These are phyloP conservation scores for Nanorana parkeri DNA, from an alignment of 2,113 vertebrate genomes.

Conservation along the genomic window DNA sequence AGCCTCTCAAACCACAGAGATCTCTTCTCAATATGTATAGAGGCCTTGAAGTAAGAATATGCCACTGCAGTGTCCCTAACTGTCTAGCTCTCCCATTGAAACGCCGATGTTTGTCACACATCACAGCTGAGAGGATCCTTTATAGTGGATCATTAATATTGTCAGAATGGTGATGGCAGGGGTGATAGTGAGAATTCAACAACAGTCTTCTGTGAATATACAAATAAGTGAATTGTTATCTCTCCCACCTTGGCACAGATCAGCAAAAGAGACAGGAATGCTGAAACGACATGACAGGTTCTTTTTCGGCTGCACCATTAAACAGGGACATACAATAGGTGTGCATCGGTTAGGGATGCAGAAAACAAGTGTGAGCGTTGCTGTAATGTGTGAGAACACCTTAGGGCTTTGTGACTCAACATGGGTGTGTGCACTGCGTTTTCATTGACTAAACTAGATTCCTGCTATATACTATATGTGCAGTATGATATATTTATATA, in stretches of 20 bases:
- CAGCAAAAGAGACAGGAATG: slow-evolving; percentile 52
- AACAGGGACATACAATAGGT: slow-evolving; percentile 51
- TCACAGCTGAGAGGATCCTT: slow-evolving; percentile 89
- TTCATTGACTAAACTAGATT: too few species aligned
- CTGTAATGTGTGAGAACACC: slow-evolving; percentile 29
- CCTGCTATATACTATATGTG: too few species aligned
- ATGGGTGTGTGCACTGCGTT: slow-evolving; percentile 60
- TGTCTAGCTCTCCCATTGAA: slow-evolving; percentile 88
- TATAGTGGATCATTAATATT: slow-evolving; percentile 98
- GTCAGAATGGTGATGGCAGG: slow-evolving; percentile 94
- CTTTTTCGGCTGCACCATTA: slow-evolving; percentile 49
- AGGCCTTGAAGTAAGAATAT: slow-evolving; percentile 94
- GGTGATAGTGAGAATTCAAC: slow-evolving; percentile 64
- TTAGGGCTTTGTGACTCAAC: slow-evolving; percentile 67
- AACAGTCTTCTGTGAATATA: slow-evolving; percentile 80
- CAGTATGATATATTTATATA: too few species aligned
- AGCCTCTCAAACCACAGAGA: slow-evolving; percentile 86
- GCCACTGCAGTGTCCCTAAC: slow-evolving; percentile 98
- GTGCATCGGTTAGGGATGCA: slow-evolving; percentile 42
- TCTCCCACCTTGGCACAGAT: slow-evolving; percentile 67
- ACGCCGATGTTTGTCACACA: slow-evolving; percentile 95
- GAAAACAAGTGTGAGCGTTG: slow-evolving; percentile 35
- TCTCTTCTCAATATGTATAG: slow-evolving; percentile 92
- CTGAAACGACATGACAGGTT: slow-evolving; percentile 52
- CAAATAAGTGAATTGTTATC: slow-evolving; percentile 81